Base-by-base conservation (phyloP, 2,797 vertebrate species). In the Takifugu rubripes region DNA sequence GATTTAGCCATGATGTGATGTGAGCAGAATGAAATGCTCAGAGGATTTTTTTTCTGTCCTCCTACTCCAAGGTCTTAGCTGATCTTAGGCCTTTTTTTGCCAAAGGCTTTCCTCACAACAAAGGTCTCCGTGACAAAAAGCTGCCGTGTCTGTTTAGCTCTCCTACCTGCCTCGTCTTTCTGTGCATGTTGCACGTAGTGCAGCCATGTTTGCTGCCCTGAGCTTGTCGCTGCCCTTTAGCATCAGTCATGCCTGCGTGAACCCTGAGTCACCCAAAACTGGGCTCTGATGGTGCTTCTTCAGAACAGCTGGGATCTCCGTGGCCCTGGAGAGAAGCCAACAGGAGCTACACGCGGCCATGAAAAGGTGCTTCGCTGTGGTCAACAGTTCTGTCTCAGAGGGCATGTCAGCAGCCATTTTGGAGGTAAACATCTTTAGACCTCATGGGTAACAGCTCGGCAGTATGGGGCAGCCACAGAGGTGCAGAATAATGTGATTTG, bases 381-480 rank as follows among this genome's bases (percentile, higher is more conserved):
- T 99, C 57, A 99, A 99, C 89, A 95, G 94, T 84, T 98, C 97
- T 0, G 2, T 89, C 70, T 98, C 96, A 0, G 96, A 99, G 75
- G 97, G 97, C 61, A 99, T 99, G 97, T 98, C 96, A 0, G 95
- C 94, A 0, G 94, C 95, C 49, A 85, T 99, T 68, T 90, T 99
- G 72, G 97, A 99, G 96, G 97, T 98, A 88, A 84, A 62, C 52
- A 54, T 68, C 53, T 59, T 27, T 5, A 52, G 65, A 48, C n/a
- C 26, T 77, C 33, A 5, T 54, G 52, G 59, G 52, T 15, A 48
- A 44, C 49, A 52, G 47, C 43, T 50, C 45, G 42, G 26, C n/a
- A 49, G 50, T 46, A 25, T 51, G 31, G 40, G 21, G 49, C 21
- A 1, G 6, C n/a, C 11, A 11, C 9, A 36, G 25, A 54, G 16